Conservation (phyloP, 2,797 vertebrate genomes). For the Leptodactylus fallax region DNA sequence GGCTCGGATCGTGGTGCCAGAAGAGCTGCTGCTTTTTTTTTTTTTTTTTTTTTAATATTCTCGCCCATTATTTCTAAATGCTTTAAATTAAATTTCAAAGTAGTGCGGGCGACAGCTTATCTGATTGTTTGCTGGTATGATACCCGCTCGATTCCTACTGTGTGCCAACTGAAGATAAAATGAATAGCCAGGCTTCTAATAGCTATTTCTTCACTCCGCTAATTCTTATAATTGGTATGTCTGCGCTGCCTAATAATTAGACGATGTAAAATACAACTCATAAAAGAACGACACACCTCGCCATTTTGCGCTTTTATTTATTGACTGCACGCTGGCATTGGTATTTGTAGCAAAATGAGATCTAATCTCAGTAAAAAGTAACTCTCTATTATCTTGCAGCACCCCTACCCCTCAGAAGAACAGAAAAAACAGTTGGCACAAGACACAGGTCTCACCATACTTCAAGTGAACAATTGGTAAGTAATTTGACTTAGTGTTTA, state of each 20-base stretch:
- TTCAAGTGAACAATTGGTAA: slow-evolving; percentile 99
- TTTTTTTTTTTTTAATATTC: slow-evolving; percentile 31
- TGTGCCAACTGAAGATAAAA: slow-evolving; percentile 75
- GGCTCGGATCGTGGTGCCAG: slow-evolving; percentile 59
- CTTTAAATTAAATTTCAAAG: slow-evolving; percentile 50
- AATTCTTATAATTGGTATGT: slow-evolving; percentile 98
- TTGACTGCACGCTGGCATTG: slow-evolving; percentile 72
- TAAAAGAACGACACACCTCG: slow-evolving; percentile 86
- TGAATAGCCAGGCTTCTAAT: slow-evolving; percentile 82
- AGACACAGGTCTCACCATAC: slow-evolving; percentile 99
- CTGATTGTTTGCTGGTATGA: slow-evolving; percentile 44
- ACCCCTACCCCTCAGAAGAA: slow-evolving; percentile 99
- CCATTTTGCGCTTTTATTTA: slow-evolving; percentile 85
- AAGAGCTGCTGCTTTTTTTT: background rate
- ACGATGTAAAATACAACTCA: slow-evolving; percentile 96
- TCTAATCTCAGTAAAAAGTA: slow-evolving; percentile 50
- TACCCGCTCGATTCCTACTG: slow-evolving; percentile 57
- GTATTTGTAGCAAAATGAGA: slow-evolving; percentile 70
- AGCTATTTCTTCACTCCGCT: slow-evolving; percentile 95
- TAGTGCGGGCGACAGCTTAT: slow-evolving; percentile 47
- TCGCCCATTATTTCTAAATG: slow-evolving; percentile 22
- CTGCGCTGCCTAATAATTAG: slow-evolving; percentile 97
- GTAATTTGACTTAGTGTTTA: slow-evolving; percentile 80
- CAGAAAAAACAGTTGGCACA: slow-evolving; percentile 99
- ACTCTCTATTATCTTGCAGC: slow-evolving; percentile 82